Conservation (phyloP, 2,113 vertebrate genomes). For the Garra rufa region DNA sequence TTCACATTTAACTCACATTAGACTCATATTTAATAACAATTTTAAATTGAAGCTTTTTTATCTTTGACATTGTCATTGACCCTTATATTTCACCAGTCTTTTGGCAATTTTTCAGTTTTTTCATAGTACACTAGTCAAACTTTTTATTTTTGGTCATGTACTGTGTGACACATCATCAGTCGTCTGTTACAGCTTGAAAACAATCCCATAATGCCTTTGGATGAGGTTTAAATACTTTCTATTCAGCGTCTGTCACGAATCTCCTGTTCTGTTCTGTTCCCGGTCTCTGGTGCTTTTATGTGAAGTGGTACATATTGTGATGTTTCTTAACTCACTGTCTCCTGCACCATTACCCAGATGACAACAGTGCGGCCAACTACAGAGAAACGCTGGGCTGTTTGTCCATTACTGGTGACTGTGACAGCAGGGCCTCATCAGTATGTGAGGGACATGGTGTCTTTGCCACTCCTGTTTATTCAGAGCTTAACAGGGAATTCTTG, state of each 20-base stretch:
- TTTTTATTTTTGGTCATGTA: background rate
- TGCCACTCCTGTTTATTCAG: slow-evolving; percentile 36
- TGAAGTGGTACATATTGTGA: slow-evolving; percentile 20
- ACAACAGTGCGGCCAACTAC: slow-evolving; percentile 13
- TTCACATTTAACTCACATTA: no score
- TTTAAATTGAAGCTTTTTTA: background rate
- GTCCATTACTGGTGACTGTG: background rate
- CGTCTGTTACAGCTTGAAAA: background rate
- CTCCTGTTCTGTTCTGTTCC: background rate
- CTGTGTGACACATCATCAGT: background rate
- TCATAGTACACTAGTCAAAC: background rate
- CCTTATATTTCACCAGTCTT: background rate
- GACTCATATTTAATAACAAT: no score
- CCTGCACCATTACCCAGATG: slow-evolving; percentile 21
- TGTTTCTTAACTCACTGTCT: slow-evolving; percentile 21
- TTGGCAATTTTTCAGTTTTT: background rate
- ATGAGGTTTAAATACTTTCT: background rate
- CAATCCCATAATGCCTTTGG: background rate
- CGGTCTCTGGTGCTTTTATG: background rate
- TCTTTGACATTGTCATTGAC: background rate
- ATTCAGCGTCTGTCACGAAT: background rate
- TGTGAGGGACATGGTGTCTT: slow-evolving; percentile 3
- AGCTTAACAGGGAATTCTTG: slow-evolving; percentile 29
- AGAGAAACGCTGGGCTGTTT: background rate
- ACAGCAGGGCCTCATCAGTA: slow-evolving; percentile 34